Evolutionary conservation across 2,113 vertebrate species (phyloP).

Genomic region (Thalassoma bifasciatum): DNA sequence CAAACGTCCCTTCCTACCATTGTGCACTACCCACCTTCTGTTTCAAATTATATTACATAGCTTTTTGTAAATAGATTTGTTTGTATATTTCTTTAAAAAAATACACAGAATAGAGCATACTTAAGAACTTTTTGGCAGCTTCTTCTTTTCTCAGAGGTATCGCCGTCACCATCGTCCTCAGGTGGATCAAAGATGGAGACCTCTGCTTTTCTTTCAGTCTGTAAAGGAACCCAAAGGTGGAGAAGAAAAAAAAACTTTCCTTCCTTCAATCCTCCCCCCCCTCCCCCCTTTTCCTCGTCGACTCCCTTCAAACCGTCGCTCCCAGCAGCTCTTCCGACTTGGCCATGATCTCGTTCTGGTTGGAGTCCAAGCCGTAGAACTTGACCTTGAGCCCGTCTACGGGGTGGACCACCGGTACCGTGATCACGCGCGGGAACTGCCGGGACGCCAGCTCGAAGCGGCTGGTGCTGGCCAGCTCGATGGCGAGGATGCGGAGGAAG

Average conservation of each 20-base stretch:
- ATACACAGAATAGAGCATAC: conserved; percentile 79
- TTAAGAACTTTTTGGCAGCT: conserved; percentile 82
- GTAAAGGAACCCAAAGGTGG: conserved; percentile 64
- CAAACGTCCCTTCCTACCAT: conserved; percentile 45
- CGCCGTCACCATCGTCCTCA: conserved; percentile 18
- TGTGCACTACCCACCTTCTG: conserved; percentile 66
- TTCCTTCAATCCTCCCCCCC: conserved; percentile 44
- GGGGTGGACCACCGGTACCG: conserved; percentile 95
- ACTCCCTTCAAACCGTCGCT: conserved; percentile 86
- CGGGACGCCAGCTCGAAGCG: conserved; percentile 95
- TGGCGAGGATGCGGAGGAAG: conserved; percentile 92
- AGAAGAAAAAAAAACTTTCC: conserved; percentile 59
- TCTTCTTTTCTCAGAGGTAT: conserved; percentile 70
- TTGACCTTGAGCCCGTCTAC: conserved; percentile 94
- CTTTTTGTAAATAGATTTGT: conserved; percentile 74
- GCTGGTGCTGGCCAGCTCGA: conserved; percentile 94
- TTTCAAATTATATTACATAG: conserved; percentile 77
- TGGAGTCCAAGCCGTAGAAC: conserved; percentile 97
- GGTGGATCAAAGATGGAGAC: conserved; percentile 51
- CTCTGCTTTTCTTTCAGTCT: conserved; percentile 59
- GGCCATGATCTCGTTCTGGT: conserved; percentile 97
- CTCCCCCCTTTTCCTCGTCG: not conserved
- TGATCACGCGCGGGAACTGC: conserved; percentile 91
- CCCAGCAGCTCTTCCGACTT: conserved; percentile 93
- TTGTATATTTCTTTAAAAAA: conserved; percentile 77